Percentiles rank a stretch among this genome's conserved stretches.
These are phyloP conservation scores for Lasioglossum leucozonium DNA, from an alignment of 2,888 invertebrate species.

Conservation along the genomic window DNA sequence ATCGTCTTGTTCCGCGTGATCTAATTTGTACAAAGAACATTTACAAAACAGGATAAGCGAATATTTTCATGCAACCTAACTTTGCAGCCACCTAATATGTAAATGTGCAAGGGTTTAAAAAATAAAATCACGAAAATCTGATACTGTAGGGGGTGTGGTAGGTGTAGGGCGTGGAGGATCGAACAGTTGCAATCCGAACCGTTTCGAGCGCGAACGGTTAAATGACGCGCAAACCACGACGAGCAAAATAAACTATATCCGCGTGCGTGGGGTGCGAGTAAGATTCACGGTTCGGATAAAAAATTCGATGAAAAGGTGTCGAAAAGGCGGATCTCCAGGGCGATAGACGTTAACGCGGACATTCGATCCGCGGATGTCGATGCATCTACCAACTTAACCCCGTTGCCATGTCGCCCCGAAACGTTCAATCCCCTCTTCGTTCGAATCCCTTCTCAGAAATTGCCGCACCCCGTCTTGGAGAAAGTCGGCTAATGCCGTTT, in stretches of 20 bases:
- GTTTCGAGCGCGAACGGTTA: too few relatives aligned
- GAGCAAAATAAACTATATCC: neutral
- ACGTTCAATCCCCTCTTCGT: neutral
- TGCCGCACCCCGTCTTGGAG: neutral
- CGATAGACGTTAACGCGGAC: neutral
- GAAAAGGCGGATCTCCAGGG: neutral
- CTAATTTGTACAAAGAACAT: neutral
- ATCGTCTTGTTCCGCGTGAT: neutral
- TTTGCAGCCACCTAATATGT: too few relatives aligned
- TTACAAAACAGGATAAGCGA: too few relatives aligned
- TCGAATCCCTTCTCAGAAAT: neutral
- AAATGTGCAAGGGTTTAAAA: too few relatives aligned
- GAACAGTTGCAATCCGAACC: too few relatives aligned
- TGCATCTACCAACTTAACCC: slow-evolving; percentile 22
- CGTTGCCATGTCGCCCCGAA: slow-evolving; percentile 7
- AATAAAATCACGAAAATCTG: too few relatives aligned
- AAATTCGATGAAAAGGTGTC: neutral
- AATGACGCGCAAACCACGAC: neutral
- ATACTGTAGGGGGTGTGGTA: too few relatives aligned
- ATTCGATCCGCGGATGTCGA: neutral
- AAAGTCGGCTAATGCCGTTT: slow-evolving; percentile 41
- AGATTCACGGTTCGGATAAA: neutral
- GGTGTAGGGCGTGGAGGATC: too few relatives aligned
- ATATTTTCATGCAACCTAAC: too few relatives aligned
- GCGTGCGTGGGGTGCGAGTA: neutral